These are phyloP conservation scores for Coreoperca whiteheadi DNA, from an alignment of 2,113 vertebrate species.

Conservation along the genomic window DNA sequence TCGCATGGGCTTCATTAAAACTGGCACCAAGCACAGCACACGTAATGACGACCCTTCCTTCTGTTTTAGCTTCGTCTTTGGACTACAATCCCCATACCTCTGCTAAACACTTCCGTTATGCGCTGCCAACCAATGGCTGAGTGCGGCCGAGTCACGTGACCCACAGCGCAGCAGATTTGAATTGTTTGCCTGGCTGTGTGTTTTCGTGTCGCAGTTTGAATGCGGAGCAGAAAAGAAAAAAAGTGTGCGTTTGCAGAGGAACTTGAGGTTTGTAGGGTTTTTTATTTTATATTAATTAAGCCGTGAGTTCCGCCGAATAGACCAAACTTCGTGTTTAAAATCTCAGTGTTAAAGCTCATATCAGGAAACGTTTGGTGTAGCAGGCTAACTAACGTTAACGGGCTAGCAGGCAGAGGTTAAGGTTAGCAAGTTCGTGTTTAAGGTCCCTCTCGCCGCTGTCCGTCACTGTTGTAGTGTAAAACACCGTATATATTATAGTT, in stretches of 20 bases:
- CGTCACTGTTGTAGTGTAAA: neutral
- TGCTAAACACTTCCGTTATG: accelerated
- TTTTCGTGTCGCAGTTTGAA: conserved; percentile 38
- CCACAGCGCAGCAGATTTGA: conserved; percentile 80
- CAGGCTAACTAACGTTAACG: too few relatives aligned
- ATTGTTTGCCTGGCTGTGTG: conserved; percentile 55
- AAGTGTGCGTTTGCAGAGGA: neutral
- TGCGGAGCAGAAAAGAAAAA: conserved; percentile 13
- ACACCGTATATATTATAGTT: neutral
- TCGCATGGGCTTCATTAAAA: too few relatives aligned
- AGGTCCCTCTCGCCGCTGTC: neutral
- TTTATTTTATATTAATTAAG: neutral
- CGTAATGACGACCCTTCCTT: too few relatives aligned
- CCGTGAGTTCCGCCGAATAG: accelerated
- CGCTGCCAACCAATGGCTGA: conserved; percentile 66
- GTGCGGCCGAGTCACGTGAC: conserved; percentile 60
- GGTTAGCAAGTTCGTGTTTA: neutral
- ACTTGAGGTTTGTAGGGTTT: conserved; percentile 37
- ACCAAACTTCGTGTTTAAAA: neutral
- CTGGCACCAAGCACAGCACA: too few relatives aligned
- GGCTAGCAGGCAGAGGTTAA: conserved; percentile 22
- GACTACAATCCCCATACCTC: conserved; percentile 53
- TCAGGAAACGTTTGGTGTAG: neutral
- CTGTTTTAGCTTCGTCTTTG: too few relatives aligned
- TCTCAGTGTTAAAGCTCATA: neutral